Conservation (phyloP, 2,888 invertebrate genomes). For the Neoascia interrupta region DNA sequence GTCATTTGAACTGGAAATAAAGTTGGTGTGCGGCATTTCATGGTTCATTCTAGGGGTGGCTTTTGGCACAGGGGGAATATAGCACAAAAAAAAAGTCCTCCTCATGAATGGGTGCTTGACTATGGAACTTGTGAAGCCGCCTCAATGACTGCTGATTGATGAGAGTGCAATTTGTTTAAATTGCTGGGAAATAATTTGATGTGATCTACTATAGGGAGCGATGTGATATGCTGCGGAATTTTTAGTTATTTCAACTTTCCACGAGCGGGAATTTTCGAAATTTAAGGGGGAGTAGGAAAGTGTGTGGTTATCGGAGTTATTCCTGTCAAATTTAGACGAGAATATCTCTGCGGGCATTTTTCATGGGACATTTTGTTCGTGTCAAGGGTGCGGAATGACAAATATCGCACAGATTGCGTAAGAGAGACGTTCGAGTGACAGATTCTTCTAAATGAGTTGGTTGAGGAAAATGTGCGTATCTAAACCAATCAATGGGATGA, state of each 20-base stretch:
- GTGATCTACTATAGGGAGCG: constrained; percentile 2
- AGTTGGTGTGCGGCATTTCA: constrained; percentile 30
- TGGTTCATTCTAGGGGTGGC: no score
- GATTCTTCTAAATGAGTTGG: no score
- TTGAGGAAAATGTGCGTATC: no score
- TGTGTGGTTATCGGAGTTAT: constrained; percentile 23
- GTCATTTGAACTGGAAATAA: constrained; percentile 45
- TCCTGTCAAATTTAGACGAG: constrained; percentile 45
- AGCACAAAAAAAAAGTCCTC: no score
- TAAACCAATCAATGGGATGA: no score
- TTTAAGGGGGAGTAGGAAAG: background rate
- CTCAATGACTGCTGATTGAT: constrained; percentile 60
- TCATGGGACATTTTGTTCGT: no score
- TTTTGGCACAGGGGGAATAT: no score
- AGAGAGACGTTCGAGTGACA: no score
- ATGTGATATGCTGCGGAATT: constrained; percentile 4
- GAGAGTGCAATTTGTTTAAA: constrained; percentile 65
- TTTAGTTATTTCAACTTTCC: constrained; percentile 22
- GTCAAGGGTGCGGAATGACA: no score
- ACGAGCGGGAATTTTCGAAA: no score
- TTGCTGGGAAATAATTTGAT: constrained; percentile 56
- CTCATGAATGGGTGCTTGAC: constrained; percentile 7
- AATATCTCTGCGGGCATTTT: no score
- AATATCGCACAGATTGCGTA: no score
- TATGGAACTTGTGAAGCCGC: constrained; percentile 19